Evolutionary conservation across 1,140 invertebrate genomes (phyloP), one percentile per base, ranked within the genome.

Genomic region (Neodiprion virginianus): DNA sequence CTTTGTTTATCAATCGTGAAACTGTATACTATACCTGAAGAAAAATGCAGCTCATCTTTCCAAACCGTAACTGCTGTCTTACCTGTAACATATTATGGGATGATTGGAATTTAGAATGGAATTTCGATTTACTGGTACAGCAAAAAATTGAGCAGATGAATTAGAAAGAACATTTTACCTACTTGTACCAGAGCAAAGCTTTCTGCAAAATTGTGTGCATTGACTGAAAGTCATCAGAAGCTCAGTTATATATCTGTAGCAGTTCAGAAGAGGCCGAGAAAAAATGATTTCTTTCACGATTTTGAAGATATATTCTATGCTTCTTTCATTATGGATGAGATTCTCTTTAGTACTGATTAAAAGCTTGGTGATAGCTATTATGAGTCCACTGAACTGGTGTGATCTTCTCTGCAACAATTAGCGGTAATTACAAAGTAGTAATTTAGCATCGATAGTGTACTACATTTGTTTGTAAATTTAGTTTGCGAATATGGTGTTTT

Each of bases 321-420:
- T 81, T 67, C 70, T 78, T 7, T 80, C 73, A 80, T 77, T 82
- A 75, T 81, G 84, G 74, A 79, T 78, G 73, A 84, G 72, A 71
- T 75, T 80, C 67, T 73, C 79, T 23, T 87, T 82, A 1, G 85
- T 82, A 74, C 84, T 87, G 14, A 67, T 74, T 12, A 88, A 68
- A 47, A 83, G 73, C 72, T 80, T 77, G 48, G 78, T 48, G 73
- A 88, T 82, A 8, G 87, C 83, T 73, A 79, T 86, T 66, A 88
- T 78, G 61, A 88, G 78, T n/a, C 87, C 87, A 72, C 82, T 84
- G 74, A 88, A 89, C 71, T 89, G 87, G 81, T 88, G 83, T 9
- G 86, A 79, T 77, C 86, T 84, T 79, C 87, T 88, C 85, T 87
- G 71, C 49, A 83, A 84, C n/a, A 61, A 61, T 61, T 61, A 12